Conservation (phyloP, 1,140 invertebrate genomes). For the Hyphantria cunea region DNA sequence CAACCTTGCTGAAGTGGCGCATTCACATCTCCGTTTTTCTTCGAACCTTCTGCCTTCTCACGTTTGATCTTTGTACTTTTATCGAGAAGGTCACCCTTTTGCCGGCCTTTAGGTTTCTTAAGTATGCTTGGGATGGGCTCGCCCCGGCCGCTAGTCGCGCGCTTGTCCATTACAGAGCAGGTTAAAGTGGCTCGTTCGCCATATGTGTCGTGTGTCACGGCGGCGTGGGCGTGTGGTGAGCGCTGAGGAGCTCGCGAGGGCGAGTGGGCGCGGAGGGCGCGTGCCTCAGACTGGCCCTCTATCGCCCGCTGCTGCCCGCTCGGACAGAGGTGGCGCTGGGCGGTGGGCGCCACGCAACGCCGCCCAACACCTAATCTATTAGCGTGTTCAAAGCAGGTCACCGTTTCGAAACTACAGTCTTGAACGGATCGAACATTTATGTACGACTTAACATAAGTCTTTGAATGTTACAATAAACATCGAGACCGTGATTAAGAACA, state of each 20-base stretch:
- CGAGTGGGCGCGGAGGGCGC: constrained; percentile 70
- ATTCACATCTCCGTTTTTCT: constrained; percentile 59
- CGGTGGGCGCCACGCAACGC: constrained; percentile 52
- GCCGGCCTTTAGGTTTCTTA: constrained; percentile 64
- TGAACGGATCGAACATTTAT: constrained; percentile 10
- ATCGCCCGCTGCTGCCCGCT: constrained; percentile 55
- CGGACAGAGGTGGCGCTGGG: constrained; percentile 54
- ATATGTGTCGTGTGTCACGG: constrained; percentile 38
- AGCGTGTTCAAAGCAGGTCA: constrained; percentile 68
- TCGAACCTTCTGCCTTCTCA: constrained; percentile 57
- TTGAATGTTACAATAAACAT: constrained; percentile 23
- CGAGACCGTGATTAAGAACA: neutral
- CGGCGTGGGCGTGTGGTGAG: constrained; percentile 14
- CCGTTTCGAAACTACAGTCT: constrained; percentile 39
- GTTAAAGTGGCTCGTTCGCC: constrained; percentile 45
- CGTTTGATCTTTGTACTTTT: constrained; percentile 73
- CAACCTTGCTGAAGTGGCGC: constrained; percentile 81
- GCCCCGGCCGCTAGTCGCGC: constrained; percentile 57
- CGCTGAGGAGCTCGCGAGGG: constrained; percentile 43
- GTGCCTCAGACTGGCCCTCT: constrained; percentile 63
- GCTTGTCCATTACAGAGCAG: constrained; percentile 73
- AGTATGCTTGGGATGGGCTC: constrained; percentile 74
- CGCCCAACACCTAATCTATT: constrained; percentile 53
- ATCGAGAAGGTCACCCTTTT: constrained; percentile 64
- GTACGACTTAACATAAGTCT: neutral